Percentiles rank a stretch among this genome's conserved stretches.
Conservation (phyloP, 2,797 vertebrate genomes). For the Sandelia bainsii region DNA sequence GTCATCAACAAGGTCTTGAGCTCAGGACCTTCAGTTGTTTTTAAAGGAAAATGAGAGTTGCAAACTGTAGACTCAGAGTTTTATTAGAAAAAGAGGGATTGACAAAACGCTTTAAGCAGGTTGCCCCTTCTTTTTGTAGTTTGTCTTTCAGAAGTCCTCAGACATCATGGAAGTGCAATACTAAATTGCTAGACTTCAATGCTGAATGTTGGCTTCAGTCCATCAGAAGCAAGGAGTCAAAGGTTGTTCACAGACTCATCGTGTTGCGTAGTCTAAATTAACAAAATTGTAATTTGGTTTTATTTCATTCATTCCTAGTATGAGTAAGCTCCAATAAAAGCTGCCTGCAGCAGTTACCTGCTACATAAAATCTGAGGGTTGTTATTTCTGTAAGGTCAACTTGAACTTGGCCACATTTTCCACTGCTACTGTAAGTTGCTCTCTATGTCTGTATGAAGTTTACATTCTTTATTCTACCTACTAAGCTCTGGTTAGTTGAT, state of each 20-base stretch:
- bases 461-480: background rate
- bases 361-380: background rate
- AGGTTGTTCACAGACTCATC: background rate
- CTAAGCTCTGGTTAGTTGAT: background rate
- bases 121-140: constrained; percentile 6
- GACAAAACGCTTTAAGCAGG: constrained; percentile 17
- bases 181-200: background rate
- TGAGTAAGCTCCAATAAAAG: too few relatives aligned
- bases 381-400: background rate
- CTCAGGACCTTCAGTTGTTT: background rate
- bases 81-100: background rate
- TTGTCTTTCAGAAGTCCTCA: background rate
- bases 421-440: too few relatives aligned
- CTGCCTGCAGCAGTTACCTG: background rate
- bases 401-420: too few relatives aligned
- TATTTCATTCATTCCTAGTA: background rate
- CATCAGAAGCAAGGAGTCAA: constrained; percentile 1
- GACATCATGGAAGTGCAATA: background rate
- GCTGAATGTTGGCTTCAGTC: constrained; percentile 14
- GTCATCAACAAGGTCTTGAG: constrained; percentile 11
- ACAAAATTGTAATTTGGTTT: background rate
- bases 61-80: constrained; percentile 1
- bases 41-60: background rate
- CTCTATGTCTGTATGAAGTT: too few relatives aligned
- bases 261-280: background rate